Conservation (phyloP, 2,888 invertebrate species). For the Orgyia antiqua region DNA sequence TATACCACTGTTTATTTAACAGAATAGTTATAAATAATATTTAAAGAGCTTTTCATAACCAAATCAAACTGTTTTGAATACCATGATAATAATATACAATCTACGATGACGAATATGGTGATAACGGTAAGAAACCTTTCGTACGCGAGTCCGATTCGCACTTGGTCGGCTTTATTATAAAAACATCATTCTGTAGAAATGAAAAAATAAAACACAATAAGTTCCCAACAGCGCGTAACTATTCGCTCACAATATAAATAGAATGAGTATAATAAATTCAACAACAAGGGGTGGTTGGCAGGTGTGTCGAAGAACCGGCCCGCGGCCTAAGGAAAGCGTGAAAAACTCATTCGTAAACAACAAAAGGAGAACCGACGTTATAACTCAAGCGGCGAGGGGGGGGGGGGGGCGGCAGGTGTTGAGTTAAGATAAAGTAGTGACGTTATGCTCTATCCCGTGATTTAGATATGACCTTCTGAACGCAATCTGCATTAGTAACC, state of each 20-base stretch:
- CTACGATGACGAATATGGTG: too few relatives aligned
- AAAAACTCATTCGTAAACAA: slow-evolving; percentile 74
- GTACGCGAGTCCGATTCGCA: too few relatives aligned
- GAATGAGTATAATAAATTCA: too few relatives aligned
- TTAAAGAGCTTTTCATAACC: too few relatives aligned
- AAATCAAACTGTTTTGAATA: too few relatives aligned
- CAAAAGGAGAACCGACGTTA: slow-evolving; percentile 61
- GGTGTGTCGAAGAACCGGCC: slow-evolving; percentile 59
- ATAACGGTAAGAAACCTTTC: too few relatives aligned
- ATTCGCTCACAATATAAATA: slow-evolving; percentile 53
- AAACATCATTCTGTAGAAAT: slow-evolving; percentile 57
- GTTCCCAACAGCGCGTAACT: slow-evolving; percentile 53
- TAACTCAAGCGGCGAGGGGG: slow-evolving; percentile 37
- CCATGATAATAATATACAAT: too few relatives aligned
- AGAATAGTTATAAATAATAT: too few relatives aligned
- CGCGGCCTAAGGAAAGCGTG: slow-evolving; percentile 48
- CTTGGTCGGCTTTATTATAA: too few relatives aligned
- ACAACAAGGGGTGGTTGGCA: slow-evolving; percentile 48
- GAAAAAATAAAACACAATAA: slow-evolving; percentile 54
- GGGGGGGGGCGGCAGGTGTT: slow-evolving; percentile 52
- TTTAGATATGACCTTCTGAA: slow-evolving; percentile 72
- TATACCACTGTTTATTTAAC: too few relatives aligned
- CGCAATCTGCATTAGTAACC: slow-evolving; percentile 68
- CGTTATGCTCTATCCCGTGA: slow-evolving; percentile 64
- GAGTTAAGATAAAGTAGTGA: slow-evolving; percentile 67